A percentile compares a stretch with the other conserved stretches of the same genome.
phyloP scores from a whole-genome alignment of 2,888 invertebrate species.

The Nephrotoma guestfalica region DNA sequence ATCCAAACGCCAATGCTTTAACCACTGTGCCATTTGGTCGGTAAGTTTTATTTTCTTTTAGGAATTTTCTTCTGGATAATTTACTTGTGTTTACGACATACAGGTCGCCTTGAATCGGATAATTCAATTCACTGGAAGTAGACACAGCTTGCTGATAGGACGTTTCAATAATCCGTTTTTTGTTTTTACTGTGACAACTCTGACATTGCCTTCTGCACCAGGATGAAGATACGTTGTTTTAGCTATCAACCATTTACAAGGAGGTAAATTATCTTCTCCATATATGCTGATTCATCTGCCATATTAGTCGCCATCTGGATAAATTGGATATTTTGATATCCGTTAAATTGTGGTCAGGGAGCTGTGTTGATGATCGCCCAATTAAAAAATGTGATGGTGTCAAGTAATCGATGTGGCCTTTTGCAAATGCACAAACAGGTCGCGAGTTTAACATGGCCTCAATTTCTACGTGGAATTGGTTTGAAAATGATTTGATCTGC shows the following conservation, averaged over 20 bases:
- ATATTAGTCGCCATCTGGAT: background rate
- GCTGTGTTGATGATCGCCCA: background rate
- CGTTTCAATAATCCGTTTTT: background rate
- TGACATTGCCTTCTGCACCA: background rate
- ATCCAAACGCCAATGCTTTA: too few species aligned
- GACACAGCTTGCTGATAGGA: slow-evolving; percentile 8
- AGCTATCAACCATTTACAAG: background rate
- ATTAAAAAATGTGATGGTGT: background rate
- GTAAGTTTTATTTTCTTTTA: too few species aligned
- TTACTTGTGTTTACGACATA: too few species aligned
- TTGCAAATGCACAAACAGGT: too few species aligned
- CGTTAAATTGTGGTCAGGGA: background rate
- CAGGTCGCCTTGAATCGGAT: background rate
- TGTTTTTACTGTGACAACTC: background rate
- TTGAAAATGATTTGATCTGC: slow-evolving; percentile 7
- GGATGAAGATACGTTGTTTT: background rate
- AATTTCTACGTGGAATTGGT: slow-evolving; percentile 10
- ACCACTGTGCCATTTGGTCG: too few species aligned
- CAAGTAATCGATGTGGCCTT: background rate
- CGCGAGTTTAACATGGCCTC: too few species aligned
- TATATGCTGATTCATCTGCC: background rate
- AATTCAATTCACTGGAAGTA: background rate
- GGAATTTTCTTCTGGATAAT: too few species aligned
- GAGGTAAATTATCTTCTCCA: background rate
- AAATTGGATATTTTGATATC: background rate